Evolutionary conservation across 2,888 invertebrate species (phyloP), one percentile per base, ranked within the genome.

Genomic region (Noctua janthina): DNA sequence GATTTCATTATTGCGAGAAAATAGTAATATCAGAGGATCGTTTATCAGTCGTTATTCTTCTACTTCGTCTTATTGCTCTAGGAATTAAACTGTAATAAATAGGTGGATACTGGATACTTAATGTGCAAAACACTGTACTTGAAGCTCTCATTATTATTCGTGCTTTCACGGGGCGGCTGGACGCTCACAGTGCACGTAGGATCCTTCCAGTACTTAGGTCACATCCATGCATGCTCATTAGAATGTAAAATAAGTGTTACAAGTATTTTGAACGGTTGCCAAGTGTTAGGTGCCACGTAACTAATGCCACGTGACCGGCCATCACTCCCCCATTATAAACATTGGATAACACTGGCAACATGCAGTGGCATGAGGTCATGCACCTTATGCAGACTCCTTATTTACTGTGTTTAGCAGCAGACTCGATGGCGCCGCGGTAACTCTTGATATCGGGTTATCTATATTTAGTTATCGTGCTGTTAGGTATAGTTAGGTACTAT

Each of bases 201-300:
- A 92, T 92, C 93, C 93, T 94, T 92, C 92, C 91, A 92, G 90
- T 92, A 91, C 93, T 92, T 93, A 92, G 93, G 93, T 93, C 93
- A 91, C 93, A 94, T 93, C 92, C 92, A 91, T 91, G 92, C 90
- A 91, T 88, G 92, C 90, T 90, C 90, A 87, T 91, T 91, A 92
- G 95, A 94, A 96, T 96, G 94, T 95, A 93, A 92, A 95, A 93
- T 93, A 92, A 93, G 93, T 93, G 91, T 92, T 94, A 92, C 93
- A 93, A 91, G 92, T 91, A 88, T 91, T 89, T 94, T 96, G 96
- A 94, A 92, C 91, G 82, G 90, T 89, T 94, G 95, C 96, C 96
- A 96, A 95, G 92, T 91, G 89, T 91, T 90, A 90, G 91, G 85
- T 91, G 93, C 91, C 93, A 94, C 93, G 94, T 94, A 93, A 93